Evolutionary conservation across 1,140 invertebrate species (phyloP).

Genomic region (Drosophila orena): DNA sequence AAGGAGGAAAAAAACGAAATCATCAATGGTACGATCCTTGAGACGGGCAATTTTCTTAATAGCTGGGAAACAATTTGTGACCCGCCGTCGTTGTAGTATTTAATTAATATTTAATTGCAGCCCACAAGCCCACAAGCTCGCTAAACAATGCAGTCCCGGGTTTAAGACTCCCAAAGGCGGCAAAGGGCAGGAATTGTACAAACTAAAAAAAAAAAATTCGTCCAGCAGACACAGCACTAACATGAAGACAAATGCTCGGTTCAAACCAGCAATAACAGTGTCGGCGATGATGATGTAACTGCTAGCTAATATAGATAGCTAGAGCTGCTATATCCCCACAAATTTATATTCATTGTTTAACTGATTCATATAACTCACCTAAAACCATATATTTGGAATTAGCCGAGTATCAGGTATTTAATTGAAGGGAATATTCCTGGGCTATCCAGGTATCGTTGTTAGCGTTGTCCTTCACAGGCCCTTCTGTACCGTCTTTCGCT

Average conservation of each 20-base stretch:
- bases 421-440: not conserved
- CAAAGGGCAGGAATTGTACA: constrained; percentile 38
- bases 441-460: too few relatives aligned
- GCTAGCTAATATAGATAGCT: constrained; percentile 11
- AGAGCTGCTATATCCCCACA: not conserved
- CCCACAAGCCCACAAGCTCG: constrained; percentile 69
- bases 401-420: too few relatives aligned
- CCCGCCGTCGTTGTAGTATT: constrained; percentile 64
- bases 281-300: not conserved
- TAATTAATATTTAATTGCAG: constrained; percentile 77
- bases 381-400: not conserved
- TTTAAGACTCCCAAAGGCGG: not conserved
- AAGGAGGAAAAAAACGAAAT: not conserved
- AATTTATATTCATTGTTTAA: not conserved
- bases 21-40: constrained; percentile 64
- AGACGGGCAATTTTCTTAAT: constrained; percentile 45
- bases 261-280: too few relatives aligned
- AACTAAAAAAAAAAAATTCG: too few relatives aligned
- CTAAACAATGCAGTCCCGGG: constrained; percentile 39
- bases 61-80: constrained; percentile 59
- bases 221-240: not conserved
- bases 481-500: not conserved
- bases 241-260: too few relatives aligned
- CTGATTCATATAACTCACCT: constrained; percentile 2
- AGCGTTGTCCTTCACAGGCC: not conserved